Conservation (phyloP, 35 echinoderm and acorn worm genomes). For the Lytechinus pictus region DNA sequence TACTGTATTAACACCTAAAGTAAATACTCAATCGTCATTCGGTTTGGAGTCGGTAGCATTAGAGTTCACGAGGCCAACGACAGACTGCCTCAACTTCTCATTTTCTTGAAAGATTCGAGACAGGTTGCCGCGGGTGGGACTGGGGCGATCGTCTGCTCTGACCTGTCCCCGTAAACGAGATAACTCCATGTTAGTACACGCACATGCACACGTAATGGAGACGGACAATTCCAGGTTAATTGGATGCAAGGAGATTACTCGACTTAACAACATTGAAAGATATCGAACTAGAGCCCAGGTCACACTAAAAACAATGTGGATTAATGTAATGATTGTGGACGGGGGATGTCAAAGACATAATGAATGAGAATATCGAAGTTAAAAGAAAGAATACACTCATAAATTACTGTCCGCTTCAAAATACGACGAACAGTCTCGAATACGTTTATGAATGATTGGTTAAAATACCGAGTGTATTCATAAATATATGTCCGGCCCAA, state of each 20-base stretch:
- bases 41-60: too few species aligned
- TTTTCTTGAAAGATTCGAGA: not conserved
- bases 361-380: too few species aligned
- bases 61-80: not conserved
- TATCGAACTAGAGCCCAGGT: not conserved
- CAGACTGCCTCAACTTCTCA: not conserved
- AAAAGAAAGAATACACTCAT: too few species aligned
- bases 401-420: too few species aligned
- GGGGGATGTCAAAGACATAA: too few species aligned
- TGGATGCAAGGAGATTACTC: not conserved
- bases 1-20: too few species aligned
- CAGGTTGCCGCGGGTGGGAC: not conserved
- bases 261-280: not conserved
- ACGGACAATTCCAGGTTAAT: not conserved
- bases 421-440: too few species aligned
- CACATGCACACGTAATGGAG: not conserved
- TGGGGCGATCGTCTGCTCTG: not conserved
- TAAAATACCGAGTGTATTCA: too few species aligned
- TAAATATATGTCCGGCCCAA: too few species aligned
- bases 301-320: not conserved
- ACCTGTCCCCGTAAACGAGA: not conserved
- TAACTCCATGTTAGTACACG: not conserved
- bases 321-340: too few species aligned
- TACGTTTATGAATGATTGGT: too few species aligned
- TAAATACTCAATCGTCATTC: too few species aligned